Evolutionary conservation across 2,113 vertebrate species (phyloP).

Genomic region (Rattus rattus): DNA sequence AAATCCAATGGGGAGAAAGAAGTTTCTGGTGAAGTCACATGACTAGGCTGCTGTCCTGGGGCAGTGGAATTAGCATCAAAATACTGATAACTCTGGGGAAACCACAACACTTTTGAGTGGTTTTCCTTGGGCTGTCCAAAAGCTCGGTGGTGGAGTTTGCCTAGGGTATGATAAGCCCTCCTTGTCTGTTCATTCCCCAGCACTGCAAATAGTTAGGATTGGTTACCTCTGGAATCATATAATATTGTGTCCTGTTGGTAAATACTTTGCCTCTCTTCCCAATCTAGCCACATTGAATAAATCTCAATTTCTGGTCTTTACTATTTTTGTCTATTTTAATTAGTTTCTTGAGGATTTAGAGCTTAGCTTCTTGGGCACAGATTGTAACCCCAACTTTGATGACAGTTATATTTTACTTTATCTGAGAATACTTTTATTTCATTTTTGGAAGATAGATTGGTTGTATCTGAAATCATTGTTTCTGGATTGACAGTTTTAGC

Average conservation of each 20-base stretch:
- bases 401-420: not conserved
- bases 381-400: not conserved
- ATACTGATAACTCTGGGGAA: no score
- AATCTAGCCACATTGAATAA: not conserved
- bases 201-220: not conserved
- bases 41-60: no score
- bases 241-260: not conserved
- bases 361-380: not conserved
- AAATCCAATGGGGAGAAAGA: no score
- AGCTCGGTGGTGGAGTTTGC: not conserved
- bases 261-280: not conserved
- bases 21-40: no score
- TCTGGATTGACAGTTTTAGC: not conserved
- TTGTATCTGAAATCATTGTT: not conserved
- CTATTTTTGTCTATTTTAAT: not conserved
- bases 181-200: not conserved
- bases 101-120: not conserved
- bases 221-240: not conserved
- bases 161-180: not conserved
- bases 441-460: conserved; percentile 7
- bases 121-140: not conserved
- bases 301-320: not conserved
- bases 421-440: conserved; percentile 32
- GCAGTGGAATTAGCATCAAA: no score
- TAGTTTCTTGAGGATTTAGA: not conserved